Percentiles rank a stretch among this genome's conserved stretches.
phyloP scores from a whole-genome alignment of 2,888 invertebrate genomes.

The Piscicola geometra region DNA sequence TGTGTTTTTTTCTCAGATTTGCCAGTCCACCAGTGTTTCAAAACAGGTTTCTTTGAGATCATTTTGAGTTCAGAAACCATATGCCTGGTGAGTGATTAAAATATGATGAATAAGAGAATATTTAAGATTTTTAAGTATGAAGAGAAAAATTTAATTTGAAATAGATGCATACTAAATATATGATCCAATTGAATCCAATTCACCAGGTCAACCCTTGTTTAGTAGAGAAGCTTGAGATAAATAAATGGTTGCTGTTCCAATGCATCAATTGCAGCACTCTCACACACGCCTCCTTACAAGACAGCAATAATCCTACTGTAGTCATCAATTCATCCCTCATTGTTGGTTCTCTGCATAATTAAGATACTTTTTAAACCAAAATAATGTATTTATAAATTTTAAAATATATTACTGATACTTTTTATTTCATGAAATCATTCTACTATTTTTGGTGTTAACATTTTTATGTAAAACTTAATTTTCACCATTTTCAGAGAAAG shows the following conservation, averaged over 20 bases:
- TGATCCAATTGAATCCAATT: neutral
- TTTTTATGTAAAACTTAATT: neutral
- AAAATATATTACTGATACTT: too few species aligned
- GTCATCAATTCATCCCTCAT: neutral
- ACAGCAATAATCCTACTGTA: neutral
- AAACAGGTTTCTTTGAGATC: neutral
- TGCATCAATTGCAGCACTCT: neutral
- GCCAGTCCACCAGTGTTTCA: neutral
- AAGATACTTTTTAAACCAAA: neutral
- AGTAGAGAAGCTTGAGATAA: neutral
- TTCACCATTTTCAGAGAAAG: neutral
- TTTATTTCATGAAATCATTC: too few species aligned
- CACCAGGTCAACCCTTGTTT: neutral
- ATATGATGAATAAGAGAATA: neutral
- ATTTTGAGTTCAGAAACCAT: neutral
- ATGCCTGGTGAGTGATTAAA: neutral
- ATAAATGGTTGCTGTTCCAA: neutral
- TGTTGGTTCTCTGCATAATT: neutral
- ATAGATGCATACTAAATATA: too few species aligned
- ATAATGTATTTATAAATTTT: too few species aligned
- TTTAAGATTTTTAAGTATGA: too few species aligned
- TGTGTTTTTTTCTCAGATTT: neutral
- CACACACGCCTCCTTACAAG: neutral
- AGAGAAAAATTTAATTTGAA: too few species aligned
- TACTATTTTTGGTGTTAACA: too few species aligned